Conservation (phyloP, 1,140 invertebrate species). For the Marisa cornuarietis region DNA sequence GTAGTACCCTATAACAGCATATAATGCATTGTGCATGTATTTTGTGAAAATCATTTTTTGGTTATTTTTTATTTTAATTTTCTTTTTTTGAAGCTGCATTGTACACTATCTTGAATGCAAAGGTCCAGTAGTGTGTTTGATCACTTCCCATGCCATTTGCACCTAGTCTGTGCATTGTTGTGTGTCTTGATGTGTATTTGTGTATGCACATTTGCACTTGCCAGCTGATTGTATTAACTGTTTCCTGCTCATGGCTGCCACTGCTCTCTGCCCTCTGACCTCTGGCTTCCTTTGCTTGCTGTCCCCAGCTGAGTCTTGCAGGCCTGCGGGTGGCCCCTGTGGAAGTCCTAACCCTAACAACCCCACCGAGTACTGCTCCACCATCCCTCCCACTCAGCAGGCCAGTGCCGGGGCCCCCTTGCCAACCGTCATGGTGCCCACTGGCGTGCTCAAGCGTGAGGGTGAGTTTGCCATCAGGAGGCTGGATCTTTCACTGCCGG, state of each 20-base stretch:
- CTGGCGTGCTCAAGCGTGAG: conserved; percentile 79
- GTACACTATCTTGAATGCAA: no score
- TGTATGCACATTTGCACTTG: no score
- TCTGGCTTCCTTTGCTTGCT: conserved; percentile 41
- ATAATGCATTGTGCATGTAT: no score
- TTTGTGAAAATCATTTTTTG: no score
- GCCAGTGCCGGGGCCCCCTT: conserved; percentile 71
- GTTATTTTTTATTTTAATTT: no score
- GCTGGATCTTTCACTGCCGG: neutral
- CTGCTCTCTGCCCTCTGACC: conserved; percentile 19
- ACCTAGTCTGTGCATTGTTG: no score
- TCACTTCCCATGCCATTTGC: no score
- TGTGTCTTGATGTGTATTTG: no score
- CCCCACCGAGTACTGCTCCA: conserved; percentile 90
- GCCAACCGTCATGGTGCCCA: conserved; percentile 83
- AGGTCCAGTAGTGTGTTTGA: no score
- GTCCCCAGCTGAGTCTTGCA: conserved; percentile 35
- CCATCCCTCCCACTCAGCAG: conserved; percentile 83
- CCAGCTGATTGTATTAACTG: neutral
- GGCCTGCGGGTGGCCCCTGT: conserved; percentile 29
- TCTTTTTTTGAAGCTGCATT: no score
- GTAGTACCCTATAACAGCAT: no score
- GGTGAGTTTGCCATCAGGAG: conserved; percentile 44
- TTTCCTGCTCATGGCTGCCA: conserved; percentile 23
- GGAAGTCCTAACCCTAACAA: conserved; percentile 83